Evolutionary conservation across 2,113 vertebrate genomes (phyloP).

Genomic region (Carassius carassius): DNA sequence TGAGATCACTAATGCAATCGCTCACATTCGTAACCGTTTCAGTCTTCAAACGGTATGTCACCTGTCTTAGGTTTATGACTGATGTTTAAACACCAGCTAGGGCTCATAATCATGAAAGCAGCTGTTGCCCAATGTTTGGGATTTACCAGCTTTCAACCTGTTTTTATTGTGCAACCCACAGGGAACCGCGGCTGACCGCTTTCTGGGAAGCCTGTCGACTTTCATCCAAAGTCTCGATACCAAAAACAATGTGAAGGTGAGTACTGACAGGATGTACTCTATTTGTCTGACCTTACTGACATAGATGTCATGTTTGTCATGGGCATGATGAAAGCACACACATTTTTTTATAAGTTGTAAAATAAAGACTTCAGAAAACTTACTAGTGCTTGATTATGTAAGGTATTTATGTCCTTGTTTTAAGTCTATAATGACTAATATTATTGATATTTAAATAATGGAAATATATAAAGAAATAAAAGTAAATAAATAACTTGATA

Average conservation of each 20-base stretch:
- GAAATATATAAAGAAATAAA: background rate
- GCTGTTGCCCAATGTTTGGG: background rate
- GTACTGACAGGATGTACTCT: background rate
- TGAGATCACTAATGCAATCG: constrained; percentile 83
- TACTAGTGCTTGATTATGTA: too few relatives aligned
- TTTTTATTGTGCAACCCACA: constrained; percentile 57
- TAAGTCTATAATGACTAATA: too few relatives aligned
- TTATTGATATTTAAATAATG: too few relatives aligned
- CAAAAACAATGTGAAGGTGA: constrained; percentile 94
- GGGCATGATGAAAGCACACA: background rate
- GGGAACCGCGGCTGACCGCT: constrained; percentile 89
- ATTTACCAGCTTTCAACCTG: background rate
- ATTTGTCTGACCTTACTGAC: background rate
- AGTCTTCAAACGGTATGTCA: constrained; percentile 80
- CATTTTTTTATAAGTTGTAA: background rate
- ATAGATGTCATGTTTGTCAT: background rate
- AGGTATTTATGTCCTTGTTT: too few relatives aligned
- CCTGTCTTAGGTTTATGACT: background rate
- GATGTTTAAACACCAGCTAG: background rate
- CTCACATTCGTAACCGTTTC: constrained; percentile 82
- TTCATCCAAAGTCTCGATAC: constrained; percentile 92
- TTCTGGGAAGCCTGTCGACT: constrained; percentile 84
- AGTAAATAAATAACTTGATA: background rate
- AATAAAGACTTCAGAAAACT: background rate
- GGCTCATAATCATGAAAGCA: background rate